Percentiles rank a stretch among this genome's conserved stretches.
Conservation (phyloP, 2,113 vertebrate genomes). For the Caranx ignobilis region DNA sequence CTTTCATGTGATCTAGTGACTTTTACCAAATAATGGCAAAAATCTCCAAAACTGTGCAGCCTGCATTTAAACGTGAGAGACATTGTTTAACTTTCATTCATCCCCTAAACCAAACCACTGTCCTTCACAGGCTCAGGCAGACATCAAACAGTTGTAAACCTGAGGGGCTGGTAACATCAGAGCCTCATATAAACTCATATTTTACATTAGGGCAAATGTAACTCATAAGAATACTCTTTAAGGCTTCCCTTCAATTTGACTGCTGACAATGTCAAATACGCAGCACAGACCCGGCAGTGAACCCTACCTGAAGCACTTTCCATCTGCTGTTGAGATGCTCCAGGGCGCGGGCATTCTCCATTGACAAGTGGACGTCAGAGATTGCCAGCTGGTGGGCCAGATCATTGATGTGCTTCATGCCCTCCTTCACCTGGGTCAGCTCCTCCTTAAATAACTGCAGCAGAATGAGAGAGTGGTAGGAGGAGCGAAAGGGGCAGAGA, state of each 20-base stretch:
- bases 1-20: too few relatives aligned
- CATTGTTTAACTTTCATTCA: too few relatives aligned
- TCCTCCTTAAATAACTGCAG: constrained; percentile 95
- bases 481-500: neutral
- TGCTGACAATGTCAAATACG: constrained; percentile 23
- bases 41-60: too few relatives aligned
- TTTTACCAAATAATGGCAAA: too few relatives aligned
- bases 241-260: constrained; percentile 3
- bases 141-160: too few relatives aligned
- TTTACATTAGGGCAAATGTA: neutral
- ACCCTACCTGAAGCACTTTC: constrained; percentile 95
- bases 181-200: neutral
- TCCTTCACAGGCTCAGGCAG: too few relatives aligned
- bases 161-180: neutral
- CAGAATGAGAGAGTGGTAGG: neutral
- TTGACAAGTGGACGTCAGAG: constrained; percentile 95
- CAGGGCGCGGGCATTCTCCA: constrained; percentile 93
- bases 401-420: constrained; percentile 95
- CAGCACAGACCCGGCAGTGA: constrained; percentile 28
- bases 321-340: constrained; percentile 96
- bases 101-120: too few relatives aligned
- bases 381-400: constrained; percentile 96
- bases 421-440: constrained; percentile 92
- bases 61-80: too few relatives aligned
- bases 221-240: neutral